Evolutionary conservation across 2,888 invertebrate genomes (phyloP), one percentile per base, ranked within the genome.

Genomic region (Onthophagus sagittarius): DNA sequence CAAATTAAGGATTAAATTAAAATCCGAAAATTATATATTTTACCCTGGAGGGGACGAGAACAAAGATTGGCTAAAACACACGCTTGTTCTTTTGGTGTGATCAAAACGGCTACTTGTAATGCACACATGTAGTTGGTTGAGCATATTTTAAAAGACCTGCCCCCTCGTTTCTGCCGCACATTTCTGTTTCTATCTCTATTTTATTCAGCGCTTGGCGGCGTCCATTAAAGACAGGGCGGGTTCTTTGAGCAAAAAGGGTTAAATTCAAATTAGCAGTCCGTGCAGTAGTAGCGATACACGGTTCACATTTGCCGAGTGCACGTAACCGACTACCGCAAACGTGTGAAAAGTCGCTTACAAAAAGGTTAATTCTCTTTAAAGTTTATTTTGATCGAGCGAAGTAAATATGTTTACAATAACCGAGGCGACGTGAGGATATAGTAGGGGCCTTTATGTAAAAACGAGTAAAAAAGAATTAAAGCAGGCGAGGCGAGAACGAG

Each of bases 401-500:
- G 64, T 75, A 75, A 75, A 73, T 73, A 75, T 75, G 73, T 75
- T 75, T 75, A 75, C 71, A 75, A 73, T 73, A 73, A 73, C 62
- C 70, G 71, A 23, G 2, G 23, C 23, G 65, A 73, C 62, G 72
- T 63, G 13, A 23, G 31, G 23, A 62, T 39, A 69, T 69, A 75
- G 71, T 33, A 71, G 13, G 39, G 6, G 65, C 65, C 14, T 71
- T 67, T 62, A 72, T 62, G 72, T 69, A 62, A 67, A 62, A 67
- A 63, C 7, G 15, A 69, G 31, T 31, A 69, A 32, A 13, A 62
- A 13, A n/a, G 13, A 69, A 69, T 39, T 65, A 63, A 65, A 73
- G 53, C 67, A 67, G 6, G 15, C 70, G 13, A 13, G 15, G 53
- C 15, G 14, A 70, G 70, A 63, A 72, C 72, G 81, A 80, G 82